These are phyloP conservation scores for Anagyrus pseudococci DNA, from an alignment of 2,888 invertebrate genomes.

Conservation along the genomic window DNA sequence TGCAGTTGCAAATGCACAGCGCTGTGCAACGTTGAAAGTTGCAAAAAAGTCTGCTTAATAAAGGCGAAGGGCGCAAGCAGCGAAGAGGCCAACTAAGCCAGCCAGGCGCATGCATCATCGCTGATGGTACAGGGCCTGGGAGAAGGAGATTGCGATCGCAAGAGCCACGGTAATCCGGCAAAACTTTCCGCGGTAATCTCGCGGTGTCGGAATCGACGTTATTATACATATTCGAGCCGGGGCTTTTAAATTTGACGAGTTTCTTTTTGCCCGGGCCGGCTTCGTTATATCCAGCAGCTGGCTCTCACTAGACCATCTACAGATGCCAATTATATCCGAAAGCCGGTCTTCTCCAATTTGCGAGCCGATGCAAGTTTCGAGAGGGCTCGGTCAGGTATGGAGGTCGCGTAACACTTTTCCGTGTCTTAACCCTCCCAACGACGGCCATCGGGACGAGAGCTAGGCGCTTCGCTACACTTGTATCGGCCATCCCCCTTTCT, in stretches of 20 bases:
- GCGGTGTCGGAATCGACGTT: slow-evolving; percentile 5
- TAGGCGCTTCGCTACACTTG: neutral
- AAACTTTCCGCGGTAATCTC: slow-evolving; percentile 3
- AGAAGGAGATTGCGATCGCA: neutral
- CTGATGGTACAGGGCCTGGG: neutral
- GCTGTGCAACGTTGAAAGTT: neutral
- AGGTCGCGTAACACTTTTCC: neutral
- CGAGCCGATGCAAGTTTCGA: neutral
- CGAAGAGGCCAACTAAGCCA: neutral
- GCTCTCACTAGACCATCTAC: neutral
- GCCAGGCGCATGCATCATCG: neutral
- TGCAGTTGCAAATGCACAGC: neutral
- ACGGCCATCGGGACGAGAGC: neutral
- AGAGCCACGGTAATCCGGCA: slow-evolving; percentile 32
- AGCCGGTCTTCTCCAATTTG: neutral
- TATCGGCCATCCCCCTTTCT: neutral
- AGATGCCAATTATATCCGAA: neutral
- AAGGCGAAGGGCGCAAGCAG: neutral
- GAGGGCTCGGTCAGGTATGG: neutral
- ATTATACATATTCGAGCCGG: slow-evolving; percentile 20
- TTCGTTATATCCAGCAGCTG: neutral
- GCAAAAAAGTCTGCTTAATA: neutral
- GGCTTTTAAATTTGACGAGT: slow-evolving; percentile 6
- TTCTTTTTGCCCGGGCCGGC: neutral
- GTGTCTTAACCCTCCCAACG: neutral